Conservation (phyloP, 2,888 invertebrate genomes). For the Erebia epiphron region DNA sequence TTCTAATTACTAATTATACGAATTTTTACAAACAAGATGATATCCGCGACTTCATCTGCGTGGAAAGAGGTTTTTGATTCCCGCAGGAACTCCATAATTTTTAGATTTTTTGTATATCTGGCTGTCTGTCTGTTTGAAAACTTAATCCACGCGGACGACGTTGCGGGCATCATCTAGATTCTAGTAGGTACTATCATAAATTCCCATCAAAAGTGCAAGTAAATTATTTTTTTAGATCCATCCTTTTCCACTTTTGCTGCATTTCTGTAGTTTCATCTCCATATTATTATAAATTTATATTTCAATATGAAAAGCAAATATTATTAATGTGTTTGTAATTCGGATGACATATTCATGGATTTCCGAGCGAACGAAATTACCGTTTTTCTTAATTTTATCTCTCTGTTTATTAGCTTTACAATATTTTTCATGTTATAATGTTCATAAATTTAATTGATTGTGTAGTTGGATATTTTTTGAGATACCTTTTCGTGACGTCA, state of each 20-base stretch:
- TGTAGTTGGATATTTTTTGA: background rate
- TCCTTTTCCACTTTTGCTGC: background rate
- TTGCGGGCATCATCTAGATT: background rate
- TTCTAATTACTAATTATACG: too few species aligned
- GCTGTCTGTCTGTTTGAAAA: too few species aligned
- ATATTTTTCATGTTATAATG: conserved; percentile 1
- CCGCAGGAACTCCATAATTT: too few species aligned
- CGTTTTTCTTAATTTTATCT: conserved; percentile 2
- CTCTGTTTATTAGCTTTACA: background rate
- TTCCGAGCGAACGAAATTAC: background rate
- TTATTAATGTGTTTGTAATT: conserved; percentile 7
- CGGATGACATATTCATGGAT: background rate
- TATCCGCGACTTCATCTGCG: too few species aligned
- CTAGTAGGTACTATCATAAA: background rate
- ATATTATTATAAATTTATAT: background rate
- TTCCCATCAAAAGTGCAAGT: background rate
- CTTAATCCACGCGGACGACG: too few species aligned
- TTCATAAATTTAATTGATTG: background rate
- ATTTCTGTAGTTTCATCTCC: background rate
- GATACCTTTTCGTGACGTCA: too few species aligned
- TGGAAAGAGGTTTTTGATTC: too few species aligned
- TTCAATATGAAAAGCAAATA: conserved; percentile 5
- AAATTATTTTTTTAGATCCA: background rate
- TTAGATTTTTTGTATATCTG: too few species aligned
- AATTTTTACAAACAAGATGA: too few species aligned